A percentile compares a stretch with the other conserved stretches of the same genome.
phyloP scores from a whole-genome alignment of 2,888 invertebrate species.

The Oxystoma pomonae region DNA sequence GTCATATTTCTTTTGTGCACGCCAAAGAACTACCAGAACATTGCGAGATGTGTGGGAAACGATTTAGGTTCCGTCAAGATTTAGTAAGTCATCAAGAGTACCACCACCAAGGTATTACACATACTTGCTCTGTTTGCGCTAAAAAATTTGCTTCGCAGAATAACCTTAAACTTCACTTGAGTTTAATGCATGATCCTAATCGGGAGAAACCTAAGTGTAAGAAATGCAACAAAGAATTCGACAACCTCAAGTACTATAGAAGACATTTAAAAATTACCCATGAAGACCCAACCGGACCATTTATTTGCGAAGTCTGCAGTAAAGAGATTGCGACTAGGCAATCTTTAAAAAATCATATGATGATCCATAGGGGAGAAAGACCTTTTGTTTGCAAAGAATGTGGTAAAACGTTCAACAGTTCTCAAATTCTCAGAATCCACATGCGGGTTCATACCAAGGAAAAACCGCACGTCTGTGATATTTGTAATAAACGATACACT shows the following conservation, averaged over 20 bases:
- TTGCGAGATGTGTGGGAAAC: conserved; percentile 1
- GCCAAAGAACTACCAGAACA: conserved; percentile 53
- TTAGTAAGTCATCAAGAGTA: not conserved
- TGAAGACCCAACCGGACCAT: not conserved
- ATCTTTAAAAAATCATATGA: conserved; percentile 23
- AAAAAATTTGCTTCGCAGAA: conserved; percentile 29
- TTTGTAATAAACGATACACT: conserved; percentile 47
- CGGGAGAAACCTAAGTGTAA: conserved; percentile 1
- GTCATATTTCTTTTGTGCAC: conserved; percentile 54
- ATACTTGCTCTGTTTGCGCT: conserved; percentile 19
- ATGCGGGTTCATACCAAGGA: conserved; percentile 46
- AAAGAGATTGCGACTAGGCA: conserved; percentile 13
- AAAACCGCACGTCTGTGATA: conserved; percentile 44
- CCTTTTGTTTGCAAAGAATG: conserved; percentile 24
- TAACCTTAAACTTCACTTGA: conserved; percentile 24
- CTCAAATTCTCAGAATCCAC: conserved; percentile 36
- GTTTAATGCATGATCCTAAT: conserved; percentile 18
- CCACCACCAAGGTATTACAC: not conserved
- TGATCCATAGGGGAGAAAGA: conserved; percentile 24
- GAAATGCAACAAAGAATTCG: conserved; percentile 11
- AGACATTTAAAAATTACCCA: conserved; percentile 1
- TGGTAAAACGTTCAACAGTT: conserved; percentile 25
- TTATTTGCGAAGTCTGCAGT: conserved; percentile 17
- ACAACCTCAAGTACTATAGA: not conserved
- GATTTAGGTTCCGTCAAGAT: not conserved